Evolutionary conservation across 1,140 invertebrate genomes (phyloP), one percentile per base, ranked within the genome.

Genomic region (Drosophila bipectinata): DNA sequence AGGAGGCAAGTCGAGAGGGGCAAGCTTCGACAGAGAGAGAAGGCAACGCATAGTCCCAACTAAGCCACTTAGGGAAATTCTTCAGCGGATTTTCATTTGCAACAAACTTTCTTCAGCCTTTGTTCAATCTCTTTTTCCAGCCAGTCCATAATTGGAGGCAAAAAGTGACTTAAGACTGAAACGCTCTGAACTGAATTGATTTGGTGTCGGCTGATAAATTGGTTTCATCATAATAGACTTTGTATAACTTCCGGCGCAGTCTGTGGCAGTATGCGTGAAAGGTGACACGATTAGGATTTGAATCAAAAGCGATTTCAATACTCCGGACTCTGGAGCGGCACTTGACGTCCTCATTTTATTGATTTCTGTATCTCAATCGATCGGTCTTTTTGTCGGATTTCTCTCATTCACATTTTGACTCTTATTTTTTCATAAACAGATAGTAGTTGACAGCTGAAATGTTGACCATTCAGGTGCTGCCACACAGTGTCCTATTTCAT

Each of bases 11-110:
- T 0, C 32, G 0, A 3, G 8, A 44, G 34, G 18, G 60, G 32
- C 28, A 53, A 39, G 34, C 28, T 48, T 18, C 9, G n/a, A 28
- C 6, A 49, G 24, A 56, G 1, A 37, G 34, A 37, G 34, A 44
- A 14, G 32, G 34, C 32, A 34, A 9, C 8, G 61, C 15, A 39
- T 30, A 49, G 57, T 41, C 62, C 56, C 52, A 74, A 79, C 68
- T 81, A 76, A 85, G 83, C 80, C 72, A 79, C 83, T 85, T 85
- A 85, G 82, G 83, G 78, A 87, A 85, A 85, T 85, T 85, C 83
- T 85, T 88, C 66, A 62, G 73, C 78, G 66, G 82, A 82, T 85
- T 85, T 85, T 85, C 83, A 87, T 85, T 82, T 84, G 44, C 68
- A 69, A 62, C 54, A 61, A 74, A 87, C 82, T 85, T 85, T 85